phyloP scores from a whole-genome alignment of 1,140 invertebrate genomes.

The Plodia interpunctella region DNA sequence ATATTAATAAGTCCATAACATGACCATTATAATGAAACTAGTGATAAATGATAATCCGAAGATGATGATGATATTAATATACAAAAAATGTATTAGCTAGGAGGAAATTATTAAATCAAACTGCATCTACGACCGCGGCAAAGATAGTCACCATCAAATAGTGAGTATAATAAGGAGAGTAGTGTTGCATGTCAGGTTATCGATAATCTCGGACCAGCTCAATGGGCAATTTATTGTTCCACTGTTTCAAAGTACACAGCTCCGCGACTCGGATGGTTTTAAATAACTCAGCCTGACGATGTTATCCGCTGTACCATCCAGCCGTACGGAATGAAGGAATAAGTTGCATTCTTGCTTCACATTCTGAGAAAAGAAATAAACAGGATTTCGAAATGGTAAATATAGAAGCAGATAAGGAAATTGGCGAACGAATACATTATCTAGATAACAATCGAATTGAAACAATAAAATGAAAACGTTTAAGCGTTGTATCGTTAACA shows the following conservation, averaged over 20 bases:
- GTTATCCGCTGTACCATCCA: slow-evolving; percentile 45
- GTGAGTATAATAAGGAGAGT: slow-evolving; percentile 15
- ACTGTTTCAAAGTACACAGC: slow-evolving; percentile 35
- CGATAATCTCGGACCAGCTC: slow-evolving; percentile 43
- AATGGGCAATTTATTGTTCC: slow-evolving; percentile 52
- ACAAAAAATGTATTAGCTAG: background rate
- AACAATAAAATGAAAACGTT: background rate
- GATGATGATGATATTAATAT: slow-evolving; percentile 6
- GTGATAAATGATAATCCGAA: slow-evolving; percentile 3
- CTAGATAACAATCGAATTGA: background rate
- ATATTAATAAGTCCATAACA: slow-evolving; percentile 20
- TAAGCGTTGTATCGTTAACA: slow-evolving; percentile 4
- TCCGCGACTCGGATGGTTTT: slow-evolving; percentile 40
- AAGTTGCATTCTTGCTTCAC: slow-evolving; percentile 30
- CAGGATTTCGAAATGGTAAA: background rate
- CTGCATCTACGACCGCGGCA: slow-evolving; percentile 1
- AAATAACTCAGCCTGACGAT: slow-evolving; percentile 43
- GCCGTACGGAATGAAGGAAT: slow-evolving; percentile 24
- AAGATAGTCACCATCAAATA: slow-evolving; percentile 17
- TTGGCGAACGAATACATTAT: slow-evolving; percentile 2
- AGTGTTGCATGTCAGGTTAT: slow-evolving; percentile 49
- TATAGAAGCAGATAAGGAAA: background rate
- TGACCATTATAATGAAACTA: slow-evolving; percentile 7
- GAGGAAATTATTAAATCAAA: slow-evolving; percentile 5
- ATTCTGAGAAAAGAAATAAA: slow-evolving; percentile 7